phyloP scores from a whole-genome alignment of 2,797 vertebrate genomes.

The Eulemur mongoz region DNA sequence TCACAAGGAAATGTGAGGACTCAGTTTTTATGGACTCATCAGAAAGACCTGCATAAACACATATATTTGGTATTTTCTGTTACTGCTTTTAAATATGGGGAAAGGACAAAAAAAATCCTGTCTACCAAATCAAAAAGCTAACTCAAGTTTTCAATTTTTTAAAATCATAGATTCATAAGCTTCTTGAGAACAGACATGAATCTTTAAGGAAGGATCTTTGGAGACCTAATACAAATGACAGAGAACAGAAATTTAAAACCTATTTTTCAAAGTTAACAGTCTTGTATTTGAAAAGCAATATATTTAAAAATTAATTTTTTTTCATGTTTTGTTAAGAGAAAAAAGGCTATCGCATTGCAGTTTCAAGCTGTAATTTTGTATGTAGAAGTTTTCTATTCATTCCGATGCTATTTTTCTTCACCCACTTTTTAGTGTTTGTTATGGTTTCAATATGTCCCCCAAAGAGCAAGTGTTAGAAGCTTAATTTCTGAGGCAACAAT shows the following conservation, averaged over 20 bases:
- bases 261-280: constrained; percentile 3
- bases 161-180: background rate
- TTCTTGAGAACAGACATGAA: background rate
- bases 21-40: constrained; percentile 12
- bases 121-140: background rate
- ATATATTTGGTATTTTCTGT: constrained; percentile 39
- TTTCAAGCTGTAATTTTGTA: background rate
- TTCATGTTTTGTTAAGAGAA: background rate
- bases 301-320: background rate
- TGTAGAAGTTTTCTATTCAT: background rate
- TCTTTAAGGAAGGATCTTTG: background rate
- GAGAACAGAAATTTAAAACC: constrained; percentile 9
- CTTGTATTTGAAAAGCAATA: background rate
- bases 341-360: background rate
- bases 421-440: background rate
- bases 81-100: constrained; percentile 10
- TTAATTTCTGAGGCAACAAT: background rate
- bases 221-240: background rate
- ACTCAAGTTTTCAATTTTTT: background rate
- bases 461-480: background rate
- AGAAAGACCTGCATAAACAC: constrained; percentile 28
- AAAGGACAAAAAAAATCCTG: background rate
- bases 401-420: background rate
- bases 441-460: background rate
- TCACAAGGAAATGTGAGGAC: constrained; percentile 31